Evolutionary conservation across 2,797 vertebrate genomes (phyloP).

Genomic region (Nothura maculosa): DNA sequence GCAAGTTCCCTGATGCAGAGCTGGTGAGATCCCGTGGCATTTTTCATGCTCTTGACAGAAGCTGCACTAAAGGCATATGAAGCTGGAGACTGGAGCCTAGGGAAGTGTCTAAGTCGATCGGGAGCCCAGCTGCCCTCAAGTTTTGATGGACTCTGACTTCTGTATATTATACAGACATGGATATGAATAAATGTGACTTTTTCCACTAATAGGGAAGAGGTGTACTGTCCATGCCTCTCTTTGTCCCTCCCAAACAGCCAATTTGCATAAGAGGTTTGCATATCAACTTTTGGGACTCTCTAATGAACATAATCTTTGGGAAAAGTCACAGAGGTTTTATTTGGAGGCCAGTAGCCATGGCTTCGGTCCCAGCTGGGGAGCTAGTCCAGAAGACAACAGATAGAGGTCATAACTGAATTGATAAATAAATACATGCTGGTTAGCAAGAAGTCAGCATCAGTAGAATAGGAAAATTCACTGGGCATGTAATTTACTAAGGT

Average conservation of each 20-base stretch:
- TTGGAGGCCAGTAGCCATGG: slow-evolving; percentile 52
- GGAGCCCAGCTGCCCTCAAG: not conserved
- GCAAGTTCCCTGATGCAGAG: not conserved
- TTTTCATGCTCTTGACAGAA: not conserved
- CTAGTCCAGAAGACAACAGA: slow-evolving; percentile 60
- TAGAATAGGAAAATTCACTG: slow-evolving; percentile 29
- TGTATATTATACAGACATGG: not conserved
- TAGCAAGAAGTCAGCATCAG: slow-evolving; percentile 43
- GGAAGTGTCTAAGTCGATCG: not conserved
- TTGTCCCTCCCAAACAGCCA: not conserved
- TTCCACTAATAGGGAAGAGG: not conserved
- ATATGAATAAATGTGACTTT: not conserved
- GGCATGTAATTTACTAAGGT: slow-evolving; percentile 58
- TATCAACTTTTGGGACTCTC: slow-evolving; percentile 21
- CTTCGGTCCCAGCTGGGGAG: slow-evolving; percentile 46
- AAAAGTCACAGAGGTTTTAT: slow-evolving; percentile 59
- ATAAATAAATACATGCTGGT: slow-evolving; percentile 47
- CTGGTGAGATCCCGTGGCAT: not conserved
- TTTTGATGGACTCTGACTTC: not conserved
- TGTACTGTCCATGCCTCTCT: not conserved
- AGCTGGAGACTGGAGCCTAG: not conserved
- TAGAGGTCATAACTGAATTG: slow-evolving; percentile 59
- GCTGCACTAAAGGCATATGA: not conserved
- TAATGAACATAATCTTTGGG: slow-evolving; percentile 18
- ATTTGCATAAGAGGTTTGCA: slow-evolving; percentile 1